Conservation (phyloP, 2,797 vertebrate genomes). For the Danio jaintianensis region DNA sequence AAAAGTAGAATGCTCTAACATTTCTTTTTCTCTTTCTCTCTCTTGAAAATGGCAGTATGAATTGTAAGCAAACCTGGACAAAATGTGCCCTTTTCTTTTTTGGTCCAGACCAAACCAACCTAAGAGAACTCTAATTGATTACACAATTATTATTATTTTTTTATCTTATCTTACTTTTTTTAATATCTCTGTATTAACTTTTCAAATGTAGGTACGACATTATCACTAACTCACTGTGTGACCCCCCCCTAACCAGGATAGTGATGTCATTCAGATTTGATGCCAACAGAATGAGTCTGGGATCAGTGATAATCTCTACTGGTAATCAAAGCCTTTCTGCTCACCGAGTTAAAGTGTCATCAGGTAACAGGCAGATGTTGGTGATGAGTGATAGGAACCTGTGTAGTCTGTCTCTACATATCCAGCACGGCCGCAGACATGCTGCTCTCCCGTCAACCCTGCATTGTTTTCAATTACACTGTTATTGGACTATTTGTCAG, state of each 20-base stretch:
- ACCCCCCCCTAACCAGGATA: not conserved
- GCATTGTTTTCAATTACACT: slow-evolving; percentile 45
- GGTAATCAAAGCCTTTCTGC: slow-evolving; percentile 42
- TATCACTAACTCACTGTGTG: not conserved
- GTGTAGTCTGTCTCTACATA: slow-evolving; percentile 23
- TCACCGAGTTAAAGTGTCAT: slow-evolving; percentile 9
- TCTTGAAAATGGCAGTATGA: no score
- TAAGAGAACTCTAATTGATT: no score
- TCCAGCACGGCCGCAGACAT: slow-evolving; percentile 18
- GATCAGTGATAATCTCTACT: slow-evolving; percentile 44
- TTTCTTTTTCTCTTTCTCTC: no score
- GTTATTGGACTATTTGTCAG: slow-evolving; percentile 53
- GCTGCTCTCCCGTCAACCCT: slow-evolving; percentile 18
- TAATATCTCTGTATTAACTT: not conserved
- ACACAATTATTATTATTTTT: no score
- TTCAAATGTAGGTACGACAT: not conserved
- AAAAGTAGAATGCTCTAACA: no score
- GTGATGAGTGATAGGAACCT: slow-evolving; percentile 15
- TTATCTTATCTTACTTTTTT: no score
- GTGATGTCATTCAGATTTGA: slow-evolving; percentile 24
- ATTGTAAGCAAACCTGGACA: no score
- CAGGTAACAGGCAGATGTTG: slow-evolving; percentile 3
- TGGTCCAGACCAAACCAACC: no score
- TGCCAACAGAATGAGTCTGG: not conserved
- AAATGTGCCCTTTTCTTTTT: no score